Conservation (phyloP, 2,113 vertebrate species). For the Zootoca vivipara region DNA sequence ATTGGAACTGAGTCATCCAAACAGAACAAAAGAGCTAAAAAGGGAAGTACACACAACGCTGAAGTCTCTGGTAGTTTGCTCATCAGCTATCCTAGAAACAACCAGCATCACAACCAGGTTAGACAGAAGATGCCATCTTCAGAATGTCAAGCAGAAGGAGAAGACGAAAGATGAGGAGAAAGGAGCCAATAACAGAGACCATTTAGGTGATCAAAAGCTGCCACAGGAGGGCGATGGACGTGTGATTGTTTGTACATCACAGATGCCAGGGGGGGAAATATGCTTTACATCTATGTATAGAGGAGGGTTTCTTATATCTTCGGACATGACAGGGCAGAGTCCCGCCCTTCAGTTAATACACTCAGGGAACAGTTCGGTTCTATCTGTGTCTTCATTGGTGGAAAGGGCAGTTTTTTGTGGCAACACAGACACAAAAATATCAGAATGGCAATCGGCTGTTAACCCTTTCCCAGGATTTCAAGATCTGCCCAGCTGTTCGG, state of each 20-base stretch:
- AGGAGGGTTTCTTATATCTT: slow-evolving; percentile 36
- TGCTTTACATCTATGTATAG: slow-evolving; percentile 42
- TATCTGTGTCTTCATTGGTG: neutral
- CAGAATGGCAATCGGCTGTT: neutral
- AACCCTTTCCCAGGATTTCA: neutral
- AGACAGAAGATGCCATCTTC: neutral
- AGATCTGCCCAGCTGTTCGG: neutral
- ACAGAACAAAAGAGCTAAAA: slow-evolving; percentile 30
- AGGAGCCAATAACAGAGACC: slow-evolving; percentile 20
- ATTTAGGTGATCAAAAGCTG: slow-evolving; percentile 12
- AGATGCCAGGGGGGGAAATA: slow-evolving; percentile 33
- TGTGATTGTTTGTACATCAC: slow-evolving; percentile 19
- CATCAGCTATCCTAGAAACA: slow-evolving; percentile 22
- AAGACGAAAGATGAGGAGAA: slow-evolving; percentile 23
- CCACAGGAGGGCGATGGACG: slow-evolving; percentile 1
- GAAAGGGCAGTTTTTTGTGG: slow-evolving; percentile 6
- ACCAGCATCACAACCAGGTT: slow-evolving; percentile 7
- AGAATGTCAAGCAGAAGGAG: slow-evolving; percentile 16
- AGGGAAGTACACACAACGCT: slow-evolving; percentile 10
- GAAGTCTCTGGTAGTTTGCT: slow-evolving; percentile 39
- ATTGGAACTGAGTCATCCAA: slow-evolving; percentile 19
- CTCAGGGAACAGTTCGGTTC: slow-evolving; percentile 32
- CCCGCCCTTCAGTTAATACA: slow-evolving; percentile 11
- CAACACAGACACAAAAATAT: neutral
- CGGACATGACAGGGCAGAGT: slow-evolving; percentile 37